Conservation (phyloP, 2,888 invertebrate genomes). For the Masnerella sp. region DNA sequence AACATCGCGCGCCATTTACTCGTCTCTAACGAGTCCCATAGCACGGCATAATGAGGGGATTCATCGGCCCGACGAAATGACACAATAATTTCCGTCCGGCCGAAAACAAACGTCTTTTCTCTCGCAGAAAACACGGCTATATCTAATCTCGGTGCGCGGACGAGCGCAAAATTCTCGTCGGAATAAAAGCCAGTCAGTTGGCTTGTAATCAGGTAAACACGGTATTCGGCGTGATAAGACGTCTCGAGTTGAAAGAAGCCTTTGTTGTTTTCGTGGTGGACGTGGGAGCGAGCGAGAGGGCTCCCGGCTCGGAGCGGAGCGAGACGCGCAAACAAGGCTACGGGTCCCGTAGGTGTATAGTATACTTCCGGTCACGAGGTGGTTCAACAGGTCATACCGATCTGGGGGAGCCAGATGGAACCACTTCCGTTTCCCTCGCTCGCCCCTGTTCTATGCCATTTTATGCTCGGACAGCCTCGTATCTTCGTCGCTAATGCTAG, state of each 20-base stretch:
- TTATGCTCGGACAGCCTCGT: conserved; percentile 61
- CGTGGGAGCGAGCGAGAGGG: conserved; percentile 45
- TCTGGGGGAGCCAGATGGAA: conserved; percentile 76
- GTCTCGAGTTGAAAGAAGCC: conserved; percentile 70
- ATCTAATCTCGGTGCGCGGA: conserved; percentile 31
- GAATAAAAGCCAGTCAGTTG: conserved; percentile 36
- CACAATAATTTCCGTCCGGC: conserved; percentile 21
- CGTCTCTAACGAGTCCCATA: too few relatives aligned
- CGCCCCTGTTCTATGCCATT: conserved; percentile 58
- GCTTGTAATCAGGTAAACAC: conserved; percentile 59
- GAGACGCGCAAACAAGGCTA: conserved; percentile 45
- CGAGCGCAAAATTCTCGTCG: conserved; percentile 4
- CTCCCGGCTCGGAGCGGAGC: conserved; percentile 22
- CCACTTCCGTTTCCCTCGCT: conserved; percentile 73
- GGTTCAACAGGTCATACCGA: conserved; percentile 78
- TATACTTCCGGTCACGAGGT: conserved; percentile 77
- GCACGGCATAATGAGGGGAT: conserved; percentile 2
- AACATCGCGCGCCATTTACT: too few relatives aligned
- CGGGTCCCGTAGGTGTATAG: conserved; percentile 71
- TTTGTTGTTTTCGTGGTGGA: conserved; percentile 69
- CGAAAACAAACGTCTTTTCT: conserved; percentile 12
- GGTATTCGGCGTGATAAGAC: conserved; percentile 65
- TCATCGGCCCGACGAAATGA: not conserved
- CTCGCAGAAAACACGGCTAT: conserved; percentile 11
- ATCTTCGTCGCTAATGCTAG: conserved; percentile 49